phyloP scores from a whole-genome alignment of 2,888 invertebrate species.

The Carabus problematicus region DNA sequence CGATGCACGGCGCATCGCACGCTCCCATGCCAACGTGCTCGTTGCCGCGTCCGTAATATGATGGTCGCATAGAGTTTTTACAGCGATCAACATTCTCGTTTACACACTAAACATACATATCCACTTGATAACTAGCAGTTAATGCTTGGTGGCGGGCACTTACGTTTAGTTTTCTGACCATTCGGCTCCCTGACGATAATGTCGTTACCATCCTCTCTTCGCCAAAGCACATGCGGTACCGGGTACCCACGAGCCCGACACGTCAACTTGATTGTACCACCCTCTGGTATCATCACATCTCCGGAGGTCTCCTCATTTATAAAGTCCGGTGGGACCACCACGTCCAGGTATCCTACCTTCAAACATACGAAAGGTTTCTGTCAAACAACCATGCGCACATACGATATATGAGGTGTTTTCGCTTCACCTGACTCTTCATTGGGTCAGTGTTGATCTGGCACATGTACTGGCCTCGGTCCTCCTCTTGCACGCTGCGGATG shows the following conservation, averaged over 20 bases:
- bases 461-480: slow-evolving; percentile 91
- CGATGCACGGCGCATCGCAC: slow-evolving; percentile 28
- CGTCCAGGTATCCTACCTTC: slow-evolving; percentile 84
- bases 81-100: slow-evolving; percentile 26
- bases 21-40: slow-evolving; percentile 3
- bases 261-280: slow-evolving; percentile 71
- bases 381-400: no score
- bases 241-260: slow-evolving; percentile 83
- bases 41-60: no score
- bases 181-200: slow-evolving; percentile 77
- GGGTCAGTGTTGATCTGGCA: slow-evolving; percentile 95
- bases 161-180: slow-evolving; percentile 71
- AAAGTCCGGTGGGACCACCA: slow-evolving; percentile 92
- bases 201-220: slow-evolving; percentile 81
- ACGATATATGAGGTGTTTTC: no score
- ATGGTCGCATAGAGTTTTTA: slow-evolving; percentile 27
- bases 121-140: no score
- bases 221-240: slow-evolving; percentile 81
- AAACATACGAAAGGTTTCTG: no score
- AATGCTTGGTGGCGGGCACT: slow-evolving; percentile 27
- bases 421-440: slow-evolving; percentile 87
- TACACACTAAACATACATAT: slow-evolving; percentile 6
- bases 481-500: slow-evolving; percentile 84
- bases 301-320: slow-evolving; percentile 86
- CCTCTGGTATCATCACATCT: slow-evolving; percentile 87